Evolutionary conservation across 1,140 invertebrate genomes (phyloP).

Genomic region (Drosophila triauraria): DNA sequence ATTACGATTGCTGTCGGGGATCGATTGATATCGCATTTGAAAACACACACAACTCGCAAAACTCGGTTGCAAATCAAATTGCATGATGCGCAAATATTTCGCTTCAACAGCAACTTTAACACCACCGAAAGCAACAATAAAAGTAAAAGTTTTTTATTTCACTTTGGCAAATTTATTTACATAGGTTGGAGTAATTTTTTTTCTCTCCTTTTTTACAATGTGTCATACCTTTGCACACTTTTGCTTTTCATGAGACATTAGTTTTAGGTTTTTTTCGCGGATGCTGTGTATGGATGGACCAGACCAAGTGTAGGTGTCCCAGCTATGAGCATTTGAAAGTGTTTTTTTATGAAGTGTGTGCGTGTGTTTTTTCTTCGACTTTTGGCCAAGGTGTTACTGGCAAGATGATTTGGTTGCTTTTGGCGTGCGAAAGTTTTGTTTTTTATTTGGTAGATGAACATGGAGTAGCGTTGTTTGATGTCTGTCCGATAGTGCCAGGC

Average conservation of each 20-base stretch:
- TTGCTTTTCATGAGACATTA: conserved; percentile 75
- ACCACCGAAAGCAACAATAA: conserved; percentile 36
- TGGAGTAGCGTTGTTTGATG: conserved; percentile 27
- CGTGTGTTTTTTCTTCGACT: conserved; percentile 12
- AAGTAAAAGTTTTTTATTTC: conserved; percentile 78
- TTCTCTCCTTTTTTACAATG: conserved; percentile 48
- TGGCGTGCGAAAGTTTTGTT: conserved; percentile 65
- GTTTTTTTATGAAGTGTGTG: conserved; percentile 34
- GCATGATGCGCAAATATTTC: conserved; percentile 78
- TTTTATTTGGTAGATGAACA: conserved; percentile 32
- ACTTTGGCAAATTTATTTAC: conserved; percentile 63
- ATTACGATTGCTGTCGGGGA: conserved; percentile 18
- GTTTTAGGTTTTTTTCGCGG: conserved; percentile 39
- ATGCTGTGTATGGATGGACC: conserved; percentile 34
- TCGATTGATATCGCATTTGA: conserved; percentile 59
- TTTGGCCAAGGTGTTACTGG: conserved; percentile 33
- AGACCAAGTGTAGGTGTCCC: conserved; percentile 60
- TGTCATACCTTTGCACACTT: conserved; percentile 72
- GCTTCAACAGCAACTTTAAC: conserved; percentile 35
- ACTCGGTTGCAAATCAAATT: conserved; percentile 72
- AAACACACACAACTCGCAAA: conserved; percentile 51
- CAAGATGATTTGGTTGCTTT: conserved; percentile 53
- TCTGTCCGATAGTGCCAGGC: conserved; percentile 23
- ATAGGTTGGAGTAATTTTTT: conserved; percentile 52
- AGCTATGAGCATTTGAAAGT: conserved; percentile 61